These are phyloP conservation scores for Apeltes quadracus DNA, from an alignment of 2,113 vertebrate genomes.

Conservation along the genomic window DNA sequence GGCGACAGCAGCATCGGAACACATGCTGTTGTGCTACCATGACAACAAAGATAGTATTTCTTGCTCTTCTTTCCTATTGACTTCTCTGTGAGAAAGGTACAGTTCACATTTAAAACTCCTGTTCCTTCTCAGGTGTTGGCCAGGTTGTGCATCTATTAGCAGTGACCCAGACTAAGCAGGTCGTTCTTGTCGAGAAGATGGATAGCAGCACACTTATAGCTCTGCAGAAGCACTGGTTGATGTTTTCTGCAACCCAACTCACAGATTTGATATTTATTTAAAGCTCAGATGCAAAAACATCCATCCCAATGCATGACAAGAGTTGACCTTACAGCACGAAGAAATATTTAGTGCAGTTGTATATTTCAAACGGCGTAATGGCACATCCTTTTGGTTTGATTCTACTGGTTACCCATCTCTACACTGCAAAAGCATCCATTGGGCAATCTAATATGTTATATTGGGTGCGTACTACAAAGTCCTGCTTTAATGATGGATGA, in stretches of 20 bases:
- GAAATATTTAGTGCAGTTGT: background rate
- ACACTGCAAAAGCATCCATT: background rate
- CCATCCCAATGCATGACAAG: background rate
- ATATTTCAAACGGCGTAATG: background rate
- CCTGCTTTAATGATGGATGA: conserved; percentile 22
- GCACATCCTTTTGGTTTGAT: background rate
- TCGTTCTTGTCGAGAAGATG: conserved; percentile 8
- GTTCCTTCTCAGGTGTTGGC: background rate
- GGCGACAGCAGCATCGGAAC: conserved; percentile 19
- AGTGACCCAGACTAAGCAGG: background rate
- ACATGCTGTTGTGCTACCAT: background rate
- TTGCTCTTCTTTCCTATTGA: background rate
- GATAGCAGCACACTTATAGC: conserved; percentile 13
- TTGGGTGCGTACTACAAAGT: background rate
- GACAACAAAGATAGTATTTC: background rate
- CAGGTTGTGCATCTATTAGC: conserved; percentile 16
- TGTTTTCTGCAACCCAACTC: conserved; percentile 12
- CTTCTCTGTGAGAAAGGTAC: background rate
- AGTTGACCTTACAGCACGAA: background rate
- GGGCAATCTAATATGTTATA: conserved; percentile 8
- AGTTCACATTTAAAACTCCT: background rate
- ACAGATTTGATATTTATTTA: conserved; percentile 14
- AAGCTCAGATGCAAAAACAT: conserved; percentile 15
- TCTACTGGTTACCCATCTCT: background rate
- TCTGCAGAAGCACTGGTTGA: conserved; percentile 13